Base-by-base conservation (phyloP, 2,797 vertebrate genomes). In the Cuniculus paca region DNA sequence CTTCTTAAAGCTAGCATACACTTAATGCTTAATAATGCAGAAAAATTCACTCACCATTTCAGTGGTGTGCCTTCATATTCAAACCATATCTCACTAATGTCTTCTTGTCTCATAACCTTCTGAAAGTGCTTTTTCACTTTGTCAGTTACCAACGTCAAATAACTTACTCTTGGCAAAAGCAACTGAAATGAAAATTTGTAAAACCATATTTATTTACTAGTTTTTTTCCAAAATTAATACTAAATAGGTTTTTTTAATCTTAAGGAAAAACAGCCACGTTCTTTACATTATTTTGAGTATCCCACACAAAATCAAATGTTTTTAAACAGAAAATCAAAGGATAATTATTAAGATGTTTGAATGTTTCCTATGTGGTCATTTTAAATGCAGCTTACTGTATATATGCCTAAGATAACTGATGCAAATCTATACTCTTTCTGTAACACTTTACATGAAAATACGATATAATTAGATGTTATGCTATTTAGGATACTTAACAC, bases 61-160 rank as follows among this genome's bases (percentile, higher is more conserved):
- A 99, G 99, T 4, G 99, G 99, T 52, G 99, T 99, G 85, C 99
- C 99, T 98, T 99, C 99, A 7, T 99, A 99, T 98, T 99, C 99
- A 94, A 99, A 99, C 99, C 99, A 99, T 98, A 99, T 99, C 98
- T 99, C 99, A 98, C 99, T 99, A 95, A 99, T 99, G 48, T 99
- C 99, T 89, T 99, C 99, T 75, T 99, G 98, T 98, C 98, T 99
- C 99, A 99, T 99, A 96, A 99, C 99, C 98, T 99, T 99, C 97
- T 99, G 99, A 98, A 99, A 99, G 98, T 99, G 99, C 95, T 99
- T 99, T 98, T 99, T 99, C 98, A 99, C 99, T 98, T 99, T 99
- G 99, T 99, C 99, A 60, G 99, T 99, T 82, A 99, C 99, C 97
- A 99, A 98, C 3, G 99, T 99, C 98, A 99, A 98, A 98, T 99